Conservation (phyloP, 1,140 invertebrate species). For the Trachelipus rathkii region DNA sequence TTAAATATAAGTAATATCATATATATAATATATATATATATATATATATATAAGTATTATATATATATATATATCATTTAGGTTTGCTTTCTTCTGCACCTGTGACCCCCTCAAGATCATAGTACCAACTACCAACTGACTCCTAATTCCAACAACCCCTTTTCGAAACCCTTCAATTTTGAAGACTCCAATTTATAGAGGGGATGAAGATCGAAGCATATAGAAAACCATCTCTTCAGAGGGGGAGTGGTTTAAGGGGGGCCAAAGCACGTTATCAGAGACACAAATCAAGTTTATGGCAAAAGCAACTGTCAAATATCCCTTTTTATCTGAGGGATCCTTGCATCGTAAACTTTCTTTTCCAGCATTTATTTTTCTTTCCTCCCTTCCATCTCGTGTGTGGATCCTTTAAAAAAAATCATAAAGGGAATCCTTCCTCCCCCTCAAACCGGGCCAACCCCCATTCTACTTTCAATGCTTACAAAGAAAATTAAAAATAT, state of each 20-base stretch:
- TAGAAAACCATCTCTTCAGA: background rate
- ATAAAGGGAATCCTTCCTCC: no score
- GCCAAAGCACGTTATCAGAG: slow-evolving; percentile 1
- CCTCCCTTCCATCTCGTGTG: slow-evolving; percentile 1
- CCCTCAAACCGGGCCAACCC: background rate
- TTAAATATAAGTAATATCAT: no score
- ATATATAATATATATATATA: no score
- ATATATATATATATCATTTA: no score
- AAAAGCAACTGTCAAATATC: slow-evolving; percentile 8
- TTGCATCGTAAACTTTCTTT: slow-evolving; percentile 14
- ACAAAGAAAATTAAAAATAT: background rate
- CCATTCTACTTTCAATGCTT: background rate
- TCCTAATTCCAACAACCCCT: background rate
- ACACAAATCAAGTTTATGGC: slow-evolving; percentile 10
- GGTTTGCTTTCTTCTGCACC: background rate
- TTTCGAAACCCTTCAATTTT: background rate
- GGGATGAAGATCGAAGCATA: no score
- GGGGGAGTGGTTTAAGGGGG: background rate
- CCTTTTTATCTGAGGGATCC: background rate
- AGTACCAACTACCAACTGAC: background rate
- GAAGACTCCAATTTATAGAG: background rate
- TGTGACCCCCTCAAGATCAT: background rate
- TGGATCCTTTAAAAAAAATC: background rate
- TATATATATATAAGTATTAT: no score
- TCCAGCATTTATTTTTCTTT: slow-evolving; percentile 6